These are phyloP conservation scores for Zaprionus kolodkinae DNA, from an alignment of 1,140 invertebrate genomes.

Conservation along the genomic window DNA sequence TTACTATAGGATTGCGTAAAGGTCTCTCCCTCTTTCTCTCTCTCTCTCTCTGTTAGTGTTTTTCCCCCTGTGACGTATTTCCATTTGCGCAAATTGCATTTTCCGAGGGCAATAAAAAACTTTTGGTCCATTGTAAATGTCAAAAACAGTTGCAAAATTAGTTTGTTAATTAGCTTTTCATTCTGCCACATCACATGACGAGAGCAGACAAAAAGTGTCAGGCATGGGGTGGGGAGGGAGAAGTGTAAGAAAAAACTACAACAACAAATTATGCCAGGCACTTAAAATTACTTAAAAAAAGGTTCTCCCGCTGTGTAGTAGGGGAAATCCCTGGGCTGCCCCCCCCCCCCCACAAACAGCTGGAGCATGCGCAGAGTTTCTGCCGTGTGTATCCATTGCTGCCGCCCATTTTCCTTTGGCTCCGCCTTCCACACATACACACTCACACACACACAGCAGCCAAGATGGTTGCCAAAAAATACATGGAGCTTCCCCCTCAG, in stretches of 20 bases:
- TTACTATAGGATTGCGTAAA: slow-evolving; percentile 11
- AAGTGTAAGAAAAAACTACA: slow-evolving; percentile 3
- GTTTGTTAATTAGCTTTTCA: slow-evolving; percentile 83
- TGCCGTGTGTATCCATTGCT: slow-evolving; percentile 57
- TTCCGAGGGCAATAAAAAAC: slow-evolving; percentile 67
- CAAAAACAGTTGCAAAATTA: slow-evolving; percentile 79
- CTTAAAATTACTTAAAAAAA: slow-evolving; percentile 31
- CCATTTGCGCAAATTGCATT: slow-evolving; percentile 32
- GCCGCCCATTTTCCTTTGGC: slow-evolving; percentile 53
- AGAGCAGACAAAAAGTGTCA: slow-evolving; percentile 44
- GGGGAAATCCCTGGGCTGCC: not conserved
- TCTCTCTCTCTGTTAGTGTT: too few species aligned
- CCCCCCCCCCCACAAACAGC: too few species aligned
- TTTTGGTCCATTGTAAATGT: slow-evolving; percentile 75
- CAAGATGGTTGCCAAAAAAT: slow-evolving; percentile 76
- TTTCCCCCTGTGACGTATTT: not conserved
- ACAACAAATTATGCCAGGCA: slow-evolving; percentile 23
- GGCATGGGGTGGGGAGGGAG: not conserved
- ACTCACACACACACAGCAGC: slow-evolving; percentile 6
- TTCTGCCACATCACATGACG: slow-evolving; percentile 55
- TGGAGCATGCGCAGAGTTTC: slow-evolving; percentile 25
- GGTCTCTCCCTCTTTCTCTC: not conserved
- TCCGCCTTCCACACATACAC: slow-evolving; percentile 52
- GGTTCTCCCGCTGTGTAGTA: not conserved
- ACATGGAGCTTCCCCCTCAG: slow-evolving; percentile 60